Conservation (phyloP, 2,113 vertebrate genomes). For the Grus americana region DNA sequence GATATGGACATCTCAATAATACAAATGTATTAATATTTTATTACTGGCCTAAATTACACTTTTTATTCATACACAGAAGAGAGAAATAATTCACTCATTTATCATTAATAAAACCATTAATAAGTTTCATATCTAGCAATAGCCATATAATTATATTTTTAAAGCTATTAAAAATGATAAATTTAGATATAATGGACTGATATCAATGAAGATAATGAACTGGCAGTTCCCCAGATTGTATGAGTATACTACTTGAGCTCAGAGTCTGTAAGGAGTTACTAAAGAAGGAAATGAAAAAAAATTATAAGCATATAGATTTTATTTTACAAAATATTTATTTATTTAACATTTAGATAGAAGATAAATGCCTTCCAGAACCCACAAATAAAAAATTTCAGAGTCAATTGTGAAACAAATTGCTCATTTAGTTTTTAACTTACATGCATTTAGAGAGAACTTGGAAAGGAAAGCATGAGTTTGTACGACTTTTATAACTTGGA, state of each 20-base stretch:
- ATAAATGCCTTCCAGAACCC: neutral
- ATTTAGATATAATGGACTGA: neutral
- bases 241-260: neutral
- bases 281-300: neutral
- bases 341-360: neutral
- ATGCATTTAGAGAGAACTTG: neutral
- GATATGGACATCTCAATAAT: neutral
- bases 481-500: neutral
- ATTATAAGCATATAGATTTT: neutral
- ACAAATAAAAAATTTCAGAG: neutral
- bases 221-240: neutral
- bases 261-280: neutral
- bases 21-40: conserved; percentile 29
- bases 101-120: neutral
- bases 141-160: conserved; percentile 3
- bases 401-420: neutral
- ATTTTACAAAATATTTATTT: neutral
- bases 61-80: neutral
- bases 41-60: neutral
- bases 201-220: neutral
- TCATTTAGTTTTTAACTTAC: neutral
- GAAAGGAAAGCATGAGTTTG: neutral
- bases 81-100: neutral
- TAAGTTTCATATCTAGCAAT: neutral
- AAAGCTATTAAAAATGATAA: neutral